Conservation (phyloP, 2,888 invertebrate species). For the Hydrotaea cyrtoneurina region DNA sequence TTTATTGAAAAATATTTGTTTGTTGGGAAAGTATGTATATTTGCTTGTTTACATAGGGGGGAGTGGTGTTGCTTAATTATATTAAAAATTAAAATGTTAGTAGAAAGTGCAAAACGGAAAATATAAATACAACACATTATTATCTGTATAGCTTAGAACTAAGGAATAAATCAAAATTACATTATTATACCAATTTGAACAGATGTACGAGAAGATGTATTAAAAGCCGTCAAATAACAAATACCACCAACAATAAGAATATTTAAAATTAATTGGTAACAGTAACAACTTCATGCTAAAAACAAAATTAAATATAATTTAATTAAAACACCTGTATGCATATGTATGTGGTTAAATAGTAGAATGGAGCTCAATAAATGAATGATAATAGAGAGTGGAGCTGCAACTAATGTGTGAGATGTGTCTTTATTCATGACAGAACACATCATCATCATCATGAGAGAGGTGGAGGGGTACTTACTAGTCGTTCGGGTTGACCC, state of each 20-base stretch:
- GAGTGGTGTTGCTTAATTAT: conserved; percentile 19
- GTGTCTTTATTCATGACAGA: neutral
- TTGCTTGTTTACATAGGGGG: neutral
- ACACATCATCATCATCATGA: too few relatives aligned
- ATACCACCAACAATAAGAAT: conserved; percentile 26
- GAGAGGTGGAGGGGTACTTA: conserved; percentile 73
- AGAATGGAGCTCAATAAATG: conserved; percentile 50
- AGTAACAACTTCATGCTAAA: conserved; percentile 32
- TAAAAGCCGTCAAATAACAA: conserved; percentile 4
- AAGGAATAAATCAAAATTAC: neutral
- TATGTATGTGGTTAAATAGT: conserved; percentile 19
- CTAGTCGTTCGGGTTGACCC: conserved; percentile 75
- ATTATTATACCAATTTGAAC: too few relatives aligned
- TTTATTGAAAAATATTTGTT: conserved; percentile 7
- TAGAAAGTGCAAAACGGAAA: conserved; percentile 9
- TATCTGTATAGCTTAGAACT: neutral
- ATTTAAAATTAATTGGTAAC: neutral
- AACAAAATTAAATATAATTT: conserved; percentile 28
- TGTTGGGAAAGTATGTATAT: neutral
- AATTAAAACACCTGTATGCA: neutral
- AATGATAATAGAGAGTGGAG: neutral
- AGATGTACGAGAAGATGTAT: neutral
- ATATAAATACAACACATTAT: neutral
- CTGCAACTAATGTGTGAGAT: conserved; percentile 1
- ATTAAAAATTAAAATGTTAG: conserved; percentile 16